These are phyloP conservation scores for Acanthosepion esculentum DNA, from an alignment of 2,888 invertebrate genomes.

Conservation along the genomic window DNA sequence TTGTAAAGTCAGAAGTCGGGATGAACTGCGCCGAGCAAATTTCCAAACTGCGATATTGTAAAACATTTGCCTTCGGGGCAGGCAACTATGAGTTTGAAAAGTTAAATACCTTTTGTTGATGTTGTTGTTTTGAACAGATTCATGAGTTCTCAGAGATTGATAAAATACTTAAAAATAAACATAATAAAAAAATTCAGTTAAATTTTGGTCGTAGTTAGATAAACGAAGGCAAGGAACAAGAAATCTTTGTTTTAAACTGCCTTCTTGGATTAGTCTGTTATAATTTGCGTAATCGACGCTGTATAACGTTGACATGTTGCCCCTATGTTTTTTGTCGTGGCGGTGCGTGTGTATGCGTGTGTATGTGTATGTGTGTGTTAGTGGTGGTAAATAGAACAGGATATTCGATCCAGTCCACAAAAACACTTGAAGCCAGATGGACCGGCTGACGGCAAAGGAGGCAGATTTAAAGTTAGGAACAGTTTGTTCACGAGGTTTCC, in stretches of 20 bases:
- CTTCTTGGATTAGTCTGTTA: background rate
- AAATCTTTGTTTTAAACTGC: background rate
- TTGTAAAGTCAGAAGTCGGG: too few relatives aligned
- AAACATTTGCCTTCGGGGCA: too few relatives aligned
- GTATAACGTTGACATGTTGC: background rate
- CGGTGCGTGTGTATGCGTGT: background rate
- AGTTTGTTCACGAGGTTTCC: background rate
- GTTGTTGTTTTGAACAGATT: too few relatives aligned
- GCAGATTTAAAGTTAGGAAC: background rate
- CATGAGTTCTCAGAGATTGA: too few relatives aligned
- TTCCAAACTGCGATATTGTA: too few relatives aligned
- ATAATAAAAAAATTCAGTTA: too few relatives aligned
- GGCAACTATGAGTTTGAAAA: too few relatives aligned
- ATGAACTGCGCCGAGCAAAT: too few relatives aligned
- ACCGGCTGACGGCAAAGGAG: background rate
- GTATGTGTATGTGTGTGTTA: background rate
- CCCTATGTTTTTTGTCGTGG: background rate
- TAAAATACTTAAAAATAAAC: too few relatives aligned
- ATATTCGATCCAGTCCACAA: background rate
- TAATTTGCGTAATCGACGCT: background rate
- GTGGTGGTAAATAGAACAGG: background rate
- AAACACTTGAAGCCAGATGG: background rate
- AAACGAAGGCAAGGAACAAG: background rate
- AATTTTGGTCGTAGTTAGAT: too few relatives aligned
- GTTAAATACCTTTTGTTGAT: too few relatives aligned